Base-by-base conservation (phyloP, 2,113 vertebrate species). In the Sebastes schlegelii region DNA sequence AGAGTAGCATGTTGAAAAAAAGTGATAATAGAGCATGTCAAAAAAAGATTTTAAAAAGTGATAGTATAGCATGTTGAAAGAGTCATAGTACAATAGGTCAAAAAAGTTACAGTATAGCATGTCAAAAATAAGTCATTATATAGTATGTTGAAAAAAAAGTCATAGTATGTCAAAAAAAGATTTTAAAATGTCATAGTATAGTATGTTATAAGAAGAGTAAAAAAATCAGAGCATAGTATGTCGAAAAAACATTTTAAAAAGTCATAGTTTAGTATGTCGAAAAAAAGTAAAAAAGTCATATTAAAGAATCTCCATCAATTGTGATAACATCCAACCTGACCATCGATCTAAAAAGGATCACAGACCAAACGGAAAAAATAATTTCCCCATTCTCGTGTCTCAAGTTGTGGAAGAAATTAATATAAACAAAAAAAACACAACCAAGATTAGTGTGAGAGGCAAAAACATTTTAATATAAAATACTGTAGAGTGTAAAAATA, bases 401-500 rank as follows among this genome's bases (percentile, higher is more conserved):
- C 6, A 23, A 54, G 13, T 79, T 54, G 40, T 60, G 16, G 42
- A 71, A 71, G 16, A 48, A 63, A 34, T 26, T 1, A 9, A 46
- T 57, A 21, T 26, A 66, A 13, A 74, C 14, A 43, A 0, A 58
- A 2, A 42, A 42, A 5, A 75, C n/a, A 74, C 9, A 34, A 73
- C 12, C 12, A 23, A 76, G n/a, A 60, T 45, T 17, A 77, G 5
- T 4, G 34, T 7, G 9, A 58, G 74, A 64, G 23, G 16, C 46
- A 90, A 77, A 76, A 76, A 74, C 43, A 48, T 74, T 90, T 88
- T 83, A 85, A 85, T 89, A 85, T 70, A 90, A 85, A 87, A 88
- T 81, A 79, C 2, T 68, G 46, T n/a, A 49, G 58, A 67, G 71
- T 43, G 45, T 69, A 40, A 80, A 42, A 73, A 68, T 14, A 57